Percentiles rank a stretch among this genome's conserved stretches.
Conservation (phyloP, 1,140 invertebrate genomes). For the Harlomillsia oculata region DNA sequence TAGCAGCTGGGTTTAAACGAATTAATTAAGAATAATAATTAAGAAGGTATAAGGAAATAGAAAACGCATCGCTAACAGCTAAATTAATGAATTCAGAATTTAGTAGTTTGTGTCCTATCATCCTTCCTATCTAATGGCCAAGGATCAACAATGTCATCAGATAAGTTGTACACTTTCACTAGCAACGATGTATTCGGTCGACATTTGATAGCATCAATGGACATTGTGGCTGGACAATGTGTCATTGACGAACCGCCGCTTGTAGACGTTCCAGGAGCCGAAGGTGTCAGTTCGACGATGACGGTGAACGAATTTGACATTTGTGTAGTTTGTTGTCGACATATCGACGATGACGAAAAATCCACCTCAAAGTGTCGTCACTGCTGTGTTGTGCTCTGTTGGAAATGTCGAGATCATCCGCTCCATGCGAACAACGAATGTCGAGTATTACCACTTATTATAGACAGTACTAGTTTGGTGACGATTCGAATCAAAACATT, state of each 20-base stretch:
- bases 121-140: no score
- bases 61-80: no score
- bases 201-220: conserved; percentile 22
- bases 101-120: no score
- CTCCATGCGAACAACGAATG: not conserved
- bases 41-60: no score
- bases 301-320: not conserved
- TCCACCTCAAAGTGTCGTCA: not conserved
- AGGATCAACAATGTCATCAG: no score
- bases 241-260: conserved; percentile 27
- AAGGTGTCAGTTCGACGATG: not conserved
- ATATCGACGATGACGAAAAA: not conserved
- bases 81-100: no score
- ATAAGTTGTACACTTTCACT: no score
- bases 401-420: not conserved
- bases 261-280: conserved; percentile 15
- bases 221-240: conserved; percentile 24
- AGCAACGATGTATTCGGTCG: conserved; percentile 9
- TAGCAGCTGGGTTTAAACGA: no score
- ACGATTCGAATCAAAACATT: conserved; percentile 1
- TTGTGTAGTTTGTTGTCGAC: not conserved
- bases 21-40: no score
- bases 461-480: no score
- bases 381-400: not conserved
- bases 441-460: no score